Base-by-base conservation (phyloP, 2,888 invertebrate species). In the Cephus pulcher region DNA sequence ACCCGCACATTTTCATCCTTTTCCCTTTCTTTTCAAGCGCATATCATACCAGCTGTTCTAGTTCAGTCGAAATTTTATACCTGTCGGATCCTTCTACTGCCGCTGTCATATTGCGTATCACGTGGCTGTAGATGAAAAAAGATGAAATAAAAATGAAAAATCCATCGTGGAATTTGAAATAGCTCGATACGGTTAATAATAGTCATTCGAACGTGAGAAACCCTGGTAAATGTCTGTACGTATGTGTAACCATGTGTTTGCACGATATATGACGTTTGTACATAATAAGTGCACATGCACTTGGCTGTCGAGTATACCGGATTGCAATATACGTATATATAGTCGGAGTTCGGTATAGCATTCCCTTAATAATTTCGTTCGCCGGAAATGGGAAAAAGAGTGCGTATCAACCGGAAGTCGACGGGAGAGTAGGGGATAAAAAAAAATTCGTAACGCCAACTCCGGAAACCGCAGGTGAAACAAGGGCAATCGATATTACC, bases 391-490 rank as follows among this genome's bases (percentile, higher is more conserved):
- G 35, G 76, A 32, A 70, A 70, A 11, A 34, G 71, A 76, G 79
- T 79, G 79, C 80, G 78, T 81, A 84, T 78, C 34, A 34, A n/a
- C 15, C 76, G 76, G 73, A 56, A 56, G 56, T 56, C 2, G 56
- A 9, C 56, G 9, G 9, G 23, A 56, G 56, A 56, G 56, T 23
- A 56, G 56, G 40, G 4, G 6, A 30, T 30, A 23, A 56, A 40
- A 40, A 56, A 56, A 23, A 56, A 23, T 76, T 34, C n/a, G 69
- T 74, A 34, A 71, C 82, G 76, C 56, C 33, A 79, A 78, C 69
- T 71, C 82, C 80, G 84, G 85, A 85, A 85, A 82, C 77, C 74
- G 35, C 80, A 79, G 77, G 76, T 80, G 81, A 81, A 85, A 81
- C 80, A 74, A 35, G 68, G 76, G 73, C 32, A 73, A 73, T 75